Evolutionary conservation across 2,888 invertebrate genomes (phyloP).

Genomic region (Drosophila tanythrix): DNA sequence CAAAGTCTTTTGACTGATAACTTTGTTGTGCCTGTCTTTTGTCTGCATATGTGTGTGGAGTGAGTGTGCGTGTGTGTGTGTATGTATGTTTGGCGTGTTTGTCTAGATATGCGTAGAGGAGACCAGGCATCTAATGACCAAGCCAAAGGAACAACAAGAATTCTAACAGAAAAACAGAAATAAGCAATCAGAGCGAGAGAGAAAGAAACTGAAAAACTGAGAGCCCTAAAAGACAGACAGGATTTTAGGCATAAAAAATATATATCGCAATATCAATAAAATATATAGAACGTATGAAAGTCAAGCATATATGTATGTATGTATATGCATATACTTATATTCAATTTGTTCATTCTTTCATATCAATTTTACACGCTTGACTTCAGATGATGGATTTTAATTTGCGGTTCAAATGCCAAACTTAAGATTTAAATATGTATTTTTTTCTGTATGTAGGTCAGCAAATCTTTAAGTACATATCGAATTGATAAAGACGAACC

Average conservation of each 20-base stretch:
- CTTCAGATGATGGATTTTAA: not conserved
- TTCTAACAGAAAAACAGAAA: not conserved
- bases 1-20: constrained; percentile 61
- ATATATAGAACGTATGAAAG: not conserved
- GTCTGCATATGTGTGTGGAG: constrained; percentile 7
- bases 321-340: not conserved
- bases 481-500: not conserved
- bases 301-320: not conserved
- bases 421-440: not conserved
- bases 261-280: not conserved
- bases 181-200: not conserved
- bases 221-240: not conserved
- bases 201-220: not conserved
- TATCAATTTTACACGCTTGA: too few relatives aligned
- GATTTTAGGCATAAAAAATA: not conserved
- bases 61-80: constrained; percentile 13
- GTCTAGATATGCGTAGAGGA: constrained; percentile 47
- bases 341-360: not conserved
- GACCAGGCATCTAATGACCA: not conserved
- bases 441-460: not conserved
- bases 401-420: too few relatives aligned
- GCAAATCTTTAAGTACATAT: not conserved
- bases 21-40: constrained; percentile 15
- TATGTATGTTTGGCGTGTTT: constrained; percentile 36
- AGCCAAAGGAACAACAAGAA: constrained; percentile 1